Base-by-base conservation (phyloP, 1,140 invertebrate species). In the Cydia amplana region DNA sequence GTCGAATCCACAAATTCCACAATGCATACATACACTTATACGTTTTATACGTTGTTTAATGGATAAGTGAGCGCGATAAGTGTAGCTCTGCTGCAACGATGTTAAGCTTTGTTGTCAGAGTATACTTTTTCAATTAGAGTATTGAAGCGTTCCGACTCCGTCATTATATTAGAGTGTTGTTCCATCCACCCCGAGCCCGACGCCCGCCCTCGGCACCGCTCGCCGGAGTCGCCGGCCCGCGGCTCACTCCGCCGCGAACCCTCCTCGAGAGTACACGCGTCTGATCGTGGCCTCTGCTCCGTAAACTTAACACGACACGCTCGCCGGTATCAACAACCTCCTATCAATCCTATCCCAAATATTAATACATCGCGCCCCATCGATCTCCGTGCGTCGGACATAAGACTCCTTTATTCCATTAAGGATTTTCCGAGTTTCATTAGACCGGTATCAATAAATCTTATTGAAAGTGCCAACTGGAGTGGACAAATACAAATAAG, bases 131-230 rank as follows among this genome's bases (percentile, higher is more conserved):
- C 90, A 93, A 93, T 93, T 91, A 93, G 89, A 90, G 89, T 88
- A 91, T 92, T 92, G 90, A 91, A 91, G 88, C 90, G 90, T 91
- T 89, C 85, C 87, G 87, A 90, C 87, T 86, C 90, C 85, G 87
- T 91, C 87, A 91, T 92, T 91, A 91, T 88, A 90, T 91, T 92
- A 90, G 88, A 89, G 88, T 92, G 89, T 91, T 92, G 91, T 90
- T 90, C 82, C 86, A 84, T 84, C 84, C 83, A 87, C 86, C 90
- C 86, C 85, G 74, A 32, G 72, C 81, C 82, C 78, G 82, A 81
- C 80, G 84, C 80, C 79, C 85, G 80, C 86, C 82, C 83, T 72
- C 16, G 73, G 80, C 77, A 74, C 32, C 75, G 76, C 77, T 74
- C 74, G 75, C 80, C 75, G 79, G n/a, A 75, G 76, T 74, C 74